phyloP scores from a whole-genome alignment of 35 echinoderm and acorn worm genomes.

The Lytechinus variegatus region DNA sequence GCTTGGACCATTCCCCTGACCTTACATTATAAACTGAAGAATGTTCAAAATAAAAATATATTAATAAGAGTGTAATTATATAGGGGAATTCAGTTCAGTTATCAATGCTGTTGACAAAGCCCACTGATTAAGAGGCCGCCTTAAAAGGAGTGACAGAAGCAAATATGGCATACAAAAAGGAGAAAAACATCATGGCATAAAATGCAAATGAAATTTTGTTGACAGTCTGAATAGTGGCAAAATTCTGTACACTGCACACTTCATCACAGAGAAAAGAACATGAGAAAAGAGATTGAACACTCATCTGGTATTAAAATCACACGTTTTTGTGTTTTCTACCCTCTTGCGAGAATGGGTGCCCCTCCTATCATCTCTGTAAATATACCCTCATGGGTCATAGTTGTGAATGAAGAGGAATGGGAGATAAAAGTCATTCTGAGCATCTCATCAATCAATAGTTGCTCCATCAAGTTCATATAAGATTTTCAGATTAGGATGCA shows the following conservation, averaged over 20 bases:
- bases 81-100: neutral
- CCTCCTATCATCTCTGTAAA: neutral
- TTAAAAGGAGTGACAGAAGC: neutral
- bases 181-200: neutral
- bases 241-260: too few relatives aligned
- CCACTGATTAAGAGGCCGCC: too few relatives aligned
- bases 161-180: neutral
- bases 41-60: too few relatives aligned
- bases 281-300: too few relatives aligned
- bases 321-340: neutral
- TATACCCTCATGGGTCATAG: neutral
- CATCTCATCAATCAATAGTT: neutral
- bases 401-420: slow-evolving; percentile 1
- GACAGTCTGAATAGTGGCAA: too few relatives aligned
- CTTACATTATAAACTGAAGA: too few relatives aligned
- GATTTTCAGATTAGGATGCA: neutral
- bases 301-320: too few relatives aligned
- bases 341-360: neutral
- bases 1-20: too few relatives aligned
- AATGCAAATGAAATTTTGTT: neutral
- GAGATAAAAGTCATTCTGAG: neutral
- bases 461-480: neutral
- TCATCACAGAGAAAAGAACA: too few relatives aligned
- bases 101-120: too few relatives aligned
- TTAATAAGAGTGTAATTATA: neutral